Base-by-base conservation (phyloP, 2,797 vertebrate species). In the Sardinella longiceps region DNA sequence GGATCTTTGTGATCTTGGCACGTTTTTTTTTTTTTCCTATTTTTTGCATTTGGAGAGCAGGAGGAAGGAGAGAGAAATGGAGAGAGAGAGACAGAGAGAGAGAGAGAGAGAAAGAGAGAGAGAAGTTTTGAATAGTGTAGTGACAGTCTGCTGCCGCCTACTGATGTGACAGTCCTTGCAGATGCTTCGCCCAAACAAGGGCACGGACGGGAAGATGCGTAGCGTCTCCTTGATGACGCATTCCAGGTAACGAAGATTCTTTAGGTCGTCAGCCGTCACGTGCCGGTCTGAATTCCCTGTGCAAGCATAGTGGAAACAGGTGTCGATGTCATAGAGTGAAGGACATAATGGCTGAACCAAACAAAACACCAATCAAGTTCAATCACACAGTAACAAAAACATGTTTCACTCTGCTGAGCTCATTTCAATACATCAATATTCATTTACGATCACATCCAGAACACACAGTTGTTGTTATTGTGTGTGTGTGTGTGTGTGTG, bases 221-320 rank as follows among this genome's bases (percentile, higher is more conserved):
- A 97, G 95, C 23, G 93, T 91, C 93, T 97, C 97, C 90, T 97
- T 97, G 86, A 96, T 92, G 86, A 96, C 95, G 86, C 95, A 96
- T 12, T 96, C 96, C 87, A 97, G 93, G 83, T 97, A 97, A 2
- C 89, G 93, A 20, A 97, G 93, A 74, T 94, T 91, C 89, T 95
- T 96, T 86, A 97, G 89, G 89, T 97, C 95, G 0, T 96, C 96
- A 81, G 60, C 63, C 6, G 92, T 94, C 80, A 92, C 89, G 1
- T 91, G 91, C 51, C 87, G 90, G 23, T 94, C 90, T 37, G 91
- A 93, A 9, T 88, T 86, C 43, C 92, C 97, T 97, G 23, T 2
- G 12, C 2, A 37, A 77, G 18, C 20, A 23, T 2, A 51, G 50
- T 3, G 50, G 50, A 15, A 5, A 18, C 14, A 18, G 14, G 37